A percentile compares a stretch with the other conserved stretches of the same genome.
Evolutionary conservation across 2,888 invertebrate genomes (phyloP).

Genomic region (Artemia sinica): DNA sequence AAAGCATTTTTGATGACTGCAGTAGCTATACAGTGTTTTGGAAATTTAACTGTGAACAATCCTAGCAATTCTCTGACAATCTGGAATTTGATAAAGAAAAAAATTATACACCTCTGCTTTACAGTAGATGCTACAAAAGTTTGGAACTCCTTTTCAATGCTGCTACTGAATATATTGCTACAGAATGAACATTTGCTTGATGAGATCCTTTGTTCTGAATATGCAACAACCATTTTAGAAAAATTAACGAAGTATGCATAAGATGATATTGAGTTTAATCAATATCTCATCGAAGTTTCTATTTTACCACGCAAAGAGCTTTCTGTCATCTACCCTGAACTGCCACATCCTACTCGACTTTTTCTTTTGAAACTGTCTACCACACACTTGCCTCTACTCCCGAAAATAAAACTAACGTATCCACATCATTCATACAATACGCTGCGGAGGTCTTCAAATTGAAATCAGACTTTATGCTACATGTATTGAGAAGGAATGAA

Average conservation of each 20-base stretch:
- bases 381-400: no score
- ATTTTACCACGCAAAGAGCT: no score
- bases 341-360: no score
- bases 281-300: no score
- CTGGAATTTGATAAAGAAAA: constrained; percentile 30
- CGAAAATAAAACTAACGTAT: no score
- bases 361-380: no score
- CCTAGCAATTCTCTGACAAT: constrained; percentile 39
- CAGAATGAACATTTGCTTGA: constrained; percentile 36
- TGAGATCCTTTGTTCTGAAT: constrained; percentile 26
- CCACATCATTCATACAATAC: no score
- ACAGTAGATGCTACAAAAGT: constrained; percentile 22
- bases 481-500: no score
- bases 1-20: no score
- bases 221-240: not conserved
- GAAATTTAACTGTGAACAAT: constrained; percentile 42
- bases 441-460: no score
- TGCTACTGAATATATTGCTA: constrained; percentile 42
- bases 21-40: constrained; percentile 37
- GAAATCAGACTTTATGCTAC: no score
- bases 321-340: no score
- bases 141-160: constrained; percentile 39
- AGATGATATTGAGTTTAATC: not conserved
- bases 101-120: not conserved
- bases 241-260: not conserved